Percentiles rank a stretch among this genome's conserved stretches.
Evolutionary conservation across 2,113 vertebrate genomes (phyloP).

Genomic region (Ginglymostoma cirratum): DNA sequence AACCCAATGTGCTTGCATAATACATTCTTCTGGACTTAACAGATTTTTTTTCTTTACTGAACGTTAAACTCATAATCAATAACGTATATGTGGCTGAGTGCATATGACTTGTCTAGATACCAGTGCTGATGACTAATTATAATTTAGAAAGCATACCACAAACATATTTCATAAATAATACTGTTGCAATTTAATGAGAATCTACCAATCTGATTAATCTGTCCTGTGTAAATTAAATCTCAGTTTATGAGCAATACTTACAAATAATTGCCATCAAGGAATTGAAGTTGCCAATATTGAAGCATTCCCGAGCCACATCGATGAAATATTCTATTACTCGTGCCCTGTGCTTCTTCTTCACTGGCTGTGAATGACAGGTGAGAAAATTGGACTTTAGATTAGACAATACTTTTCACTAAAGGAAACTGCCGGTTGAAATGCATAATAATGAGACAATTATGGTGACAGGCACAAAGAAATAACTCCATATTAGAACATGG

Average conservation of each 20-base stretch:
- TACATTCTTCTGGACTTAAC: neutral
- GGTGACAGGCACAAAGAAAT: neutral
- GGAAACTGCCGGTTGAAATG: conserved; percentile 22
- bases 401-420: conserved; percentile 30
- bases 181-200: neutral
- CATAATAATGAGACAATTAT: conserved; percentile 31
- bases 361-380: conserved; percentile 58
- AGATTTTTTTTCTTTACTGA: neutral
- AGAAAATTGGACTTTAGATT: conserved; percentile 5
- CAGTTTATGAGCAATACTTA: conserved; percentile 58
- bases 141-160: neutral
- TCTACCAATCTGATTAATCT: conserved; percentile 7
- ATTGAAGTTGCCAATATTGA: conserved; percentile 97
- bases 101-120: neutral
- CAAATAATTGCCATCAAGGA: conserved; percentile 97
- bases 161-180: neutral
- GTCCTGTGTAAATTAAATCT: neutral
- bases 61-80: neutral
- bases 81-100: neutral
- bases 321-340: conserved; percentile 90
- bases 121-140: neutral
- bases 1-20: neutral
- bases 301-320: conserved; percentile 87
- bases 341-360: conserved; percentile 88
- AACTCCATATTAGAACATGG: neutral